A percentile compares a stretch with the other conserved stretches of the same genome.
Conservation (phyloP, 2,113 vertebrate genomes). For the Misgurnus mizolepis region DNA sequence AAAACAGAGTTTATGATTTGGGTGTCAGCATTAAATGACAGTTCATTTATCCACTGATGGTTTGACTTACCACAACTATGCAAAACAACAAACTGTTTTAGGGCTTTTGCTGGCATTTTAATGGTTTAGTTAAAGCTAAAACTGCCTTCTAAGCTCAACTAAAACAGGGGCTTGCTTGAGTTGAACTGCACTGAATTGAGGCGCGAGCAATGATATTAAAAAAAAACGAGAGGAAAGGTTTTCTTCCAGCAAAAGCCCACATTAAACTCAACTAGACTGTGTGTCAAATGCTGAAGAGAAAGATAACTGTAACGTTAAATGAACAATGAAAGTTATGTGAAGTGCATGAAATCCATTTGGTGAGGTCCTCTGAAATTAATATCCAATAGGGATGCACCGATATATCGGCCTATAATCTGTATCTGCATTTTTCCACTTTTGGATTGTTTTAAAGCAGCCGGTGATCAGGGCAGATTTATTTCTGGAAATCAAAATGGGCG, state of each 20-base stretch:
- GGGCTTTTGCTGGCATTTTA: slow-evolving; percentile 62
- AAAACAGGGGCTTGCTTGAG: not conserved
- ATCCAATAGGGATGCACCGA: not conserved
- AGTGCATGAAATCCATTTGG: slow-evolving; percentile 65
- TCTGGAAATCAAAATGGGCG: too few relatives aligned
- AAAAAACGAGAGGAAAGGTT: slow-evolving; percentile 23
- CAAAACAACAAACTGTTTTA: slow-evolving; percentile 54
- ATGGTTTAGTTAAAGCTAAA: not conserved
- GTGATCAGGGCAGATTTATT: too few relatives aligned
- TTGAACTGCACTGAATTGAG: not conserved
- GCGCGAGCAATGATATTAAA: too few relatives aligned
- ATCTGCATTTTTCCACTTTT: too few relatives aligned
- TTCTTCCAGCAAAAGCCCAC: slow-evolving; percentile 81
- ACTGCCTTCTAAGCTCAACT: slow-evolving; percentile 34
- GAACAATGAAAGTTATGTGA: slow-evolving; percentile 60
- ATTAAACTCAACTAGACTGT: slow-evolving; percentile 71
- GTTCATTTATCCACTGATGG: slow-evolving; percentile 84
- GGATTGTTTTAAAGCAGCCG: too few relatives aligned
- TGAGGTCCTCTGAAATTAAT: slow-evolving; percentile 72
- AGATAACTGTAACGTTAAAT: slow-evolving; percentile 43
- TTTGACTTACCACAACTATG: slow-evolving; percentile 84
- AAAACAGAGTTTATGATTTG: slow-evolving; percentile 99
- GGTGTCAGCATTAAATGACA: slow-evolving; percentile 95
- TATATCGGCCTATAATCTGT: too few relatives aligned
- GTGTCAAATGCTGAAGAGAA: slow-evolving; percentile 86